A percentile compares a stretch with the other conserved stretches of the same genome.
phyloP scores from a whole-genome alignment of 2,797 vertebrate species.

The Alfaro cultratus region DNA sequence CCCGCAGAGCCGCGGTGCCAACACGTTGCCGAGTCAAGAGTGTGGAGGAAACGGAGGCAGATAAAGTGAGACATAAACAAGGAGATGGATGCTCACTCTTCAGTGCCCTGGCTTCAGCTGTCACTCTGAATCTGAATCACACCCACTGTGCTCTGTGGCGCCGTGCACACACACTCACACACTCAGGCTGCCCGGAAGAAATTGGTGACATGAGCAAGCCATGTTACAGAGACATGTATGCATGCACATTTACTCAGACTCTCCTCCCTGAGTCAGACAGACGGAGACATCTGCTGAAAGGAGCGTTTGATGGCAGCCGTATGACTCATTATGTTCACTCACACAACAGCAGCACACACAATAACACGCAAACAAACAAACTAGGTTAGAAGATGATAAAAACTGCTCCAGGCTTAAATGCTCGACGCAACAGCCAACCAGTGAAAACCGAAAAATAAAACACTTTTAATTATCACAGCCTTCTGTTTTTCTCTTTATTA shows the following conservation, averaged over 20 bases:
- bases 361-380: slow-evolving; percentile 60
- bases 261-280: slow-evolving; percentile 64
- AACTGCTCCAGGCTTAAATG: slow-evolving; percentile 70
- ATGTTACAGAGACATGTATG: slow-evolving; percentile 51
- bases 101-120: slow-evolving; percentile 73
- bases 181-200: slow-evolving; percentile 50
- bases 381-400: slow-evolving; percentile 76
- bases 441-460: slow-evolving; percentile 66
- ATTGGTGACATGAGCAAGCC: slow-evolving; percentile 55
- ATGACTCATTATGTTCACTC: slow-evolving; percentile 70
- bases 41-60: slow-evolving; percentile 40
- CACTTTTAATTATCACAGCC: slow-evolving; percentile 79
- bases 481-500: slow-evolving; percentile 73
- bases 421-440: slow-evolving; percentile 69
- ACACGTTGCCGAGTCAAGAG: slow-evolving; percentile 46
- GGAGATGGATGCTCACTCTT: slow-evolving; percentile 82
- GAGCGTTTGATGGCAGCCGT: slow-evolving; percentile 64
- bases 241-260: slow-evolving; percentile 59
- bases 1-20: slow-evolving; percentile 61
- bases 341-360: slow-evolving; percentile 46
- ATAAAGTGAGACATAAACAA: slow-evolving; percentile 76
- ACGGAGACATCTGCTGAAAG: slow-evolving; percentile 71
- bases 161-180: slow-evolving; percentile 36
- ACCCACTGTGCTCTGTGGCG: slow-evolving; percentile 44
- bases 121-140: slow-evolving; percentile 73